Percentiles rank a stretch among this genome's conserved stretches.
Conservation (phyloP, 2,888 invertebrate genomes). For the Andrena haemorrhoa region DNA sequence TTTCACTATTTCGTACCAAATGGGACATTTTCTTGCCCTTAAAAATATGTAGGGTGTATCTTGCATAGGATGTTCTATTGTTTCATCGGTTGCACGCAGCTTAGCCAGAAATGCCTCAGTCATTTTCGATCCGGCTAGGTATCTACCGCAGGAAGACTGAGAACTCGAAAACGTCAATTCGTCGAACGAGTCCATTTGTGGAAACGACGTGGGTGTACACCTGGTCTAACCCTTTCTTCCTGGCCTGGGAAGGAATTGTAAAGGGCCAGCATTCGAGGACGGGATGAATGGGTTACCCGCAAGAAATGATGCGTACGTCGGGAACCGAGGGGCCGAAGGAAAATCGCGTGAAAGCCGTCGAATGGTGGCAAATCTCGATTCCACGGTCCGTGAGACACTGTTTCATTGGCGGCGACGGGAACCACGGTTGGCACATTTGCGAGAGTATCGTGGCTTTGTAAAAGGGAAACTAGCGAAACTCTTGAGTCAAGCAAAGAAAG, state of each 20-base stretch:
- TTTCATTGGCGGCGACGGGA: slow-evolving; percentile 15
- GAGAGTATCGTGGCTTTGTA: slow-evolving; percentile 9
- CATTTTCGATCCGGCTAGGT: slow-evolving; percentile 40
- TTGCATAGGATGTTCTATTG: slow-evolving; percentile 18
- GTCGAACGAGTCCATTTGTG: slow-evolving; percentile 66
- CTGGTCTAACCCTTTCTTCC: slow-evolving; percentile 66
- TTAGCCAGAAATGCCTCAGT: slow-evolving; percentile 42
- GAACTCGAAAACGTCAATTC: slow-evolving; percentile 64
- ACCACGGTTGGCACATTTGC: slow-evolving; percentile 18
- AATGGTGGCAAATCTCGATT: slow-evolving; percentile 49
- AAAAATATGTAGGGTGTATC: background rate
- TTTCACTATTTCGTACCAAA: too few relatives aligned
- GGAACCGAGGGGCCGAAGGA: slow-evolving; percentile 17
- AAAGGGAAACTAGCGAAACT: slow-evolving; percentile 2
- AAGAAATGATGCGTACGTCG: slow-evolving; percentile 45
- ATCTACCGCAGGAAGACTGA: slow-evolving; percentile 18
- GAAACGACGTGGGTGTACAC: slow-evolving; percentile 59
- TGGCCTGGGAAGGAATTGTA: slow-evolving; percentile 26
- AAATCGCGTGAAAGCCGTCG: slow-evolving; percentile 45
- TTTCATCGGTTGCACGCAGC: slow-evolving; percentile 30
- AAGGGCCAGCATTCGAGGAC: slow-evolving; percentile 27
- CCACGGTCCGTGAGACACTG: slow-evolving; percentile 44
- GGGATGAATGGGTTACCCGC: slow-evolving; percentile 52
- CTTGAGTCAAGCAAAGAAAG: background rate
- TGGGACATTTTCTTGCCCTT: too few relatives aligned